Base-by-base conservation (phyloP, 2,113 vertebrate species). In the Ranitomeya variabilis region DNA sequence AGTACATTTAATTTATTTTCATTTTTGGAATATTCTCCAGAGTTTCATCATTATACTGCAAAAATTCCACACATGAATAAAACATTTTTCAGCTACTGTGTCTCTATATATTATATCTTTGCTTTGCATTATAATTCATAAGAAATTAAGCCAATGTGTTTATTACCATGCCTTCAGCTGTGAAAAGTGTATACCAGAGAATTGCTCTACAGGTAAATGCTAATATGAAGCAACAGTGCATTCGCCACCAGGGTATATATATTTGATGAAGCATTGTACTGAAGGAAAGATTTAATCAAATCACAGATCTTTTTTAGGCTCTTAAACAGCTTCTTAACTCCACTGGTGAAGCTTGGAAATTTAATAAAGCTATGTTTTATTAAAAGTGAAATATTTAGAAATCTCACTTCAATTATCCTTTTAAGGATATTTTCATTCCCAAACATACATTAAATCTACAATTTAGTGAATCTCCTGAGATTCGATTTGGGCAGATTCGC, bases 201-300 rank as follows among this genome's bases (percentile, higher is more conserved):
- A 37, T 73, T 37, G 23, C 12, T 45, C 7, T 76, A 76, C 8
- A 76, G 31, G 37, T 51, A 76, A 51, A 51, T 76, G 16, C 16
- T 51, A 51, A 76, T 45, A 1, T 76, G 16, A 37, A 37, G 69
- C 69, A 37, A 73, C 69, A 73, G 69, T 37, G 23, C 16, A 4
- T 26, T 37, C 21, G 15, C 14, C 37, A 76, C 37, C 31, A 26
- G 67, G 67, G 37, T 19, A 76, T 76, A 76, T 51, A 76, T 76
- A 76, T 76, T 76, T 76, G 37, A 76, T 76, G 73, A 76, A 76
- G 73, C 37, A 51, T 76, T 76, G 4, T 76, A 45, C 31, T 51
- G 8, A 51, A 76, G 16, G 73, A 76, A 76, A 51, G 73, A 76
- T 76, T 76, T 51, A 76, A 76, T 76, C 73, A 76, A 76, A 51